phyloP scores from a whole-genome alignment of 2,888 invertebrate species.

The Latheticus oryzae region DNA sequence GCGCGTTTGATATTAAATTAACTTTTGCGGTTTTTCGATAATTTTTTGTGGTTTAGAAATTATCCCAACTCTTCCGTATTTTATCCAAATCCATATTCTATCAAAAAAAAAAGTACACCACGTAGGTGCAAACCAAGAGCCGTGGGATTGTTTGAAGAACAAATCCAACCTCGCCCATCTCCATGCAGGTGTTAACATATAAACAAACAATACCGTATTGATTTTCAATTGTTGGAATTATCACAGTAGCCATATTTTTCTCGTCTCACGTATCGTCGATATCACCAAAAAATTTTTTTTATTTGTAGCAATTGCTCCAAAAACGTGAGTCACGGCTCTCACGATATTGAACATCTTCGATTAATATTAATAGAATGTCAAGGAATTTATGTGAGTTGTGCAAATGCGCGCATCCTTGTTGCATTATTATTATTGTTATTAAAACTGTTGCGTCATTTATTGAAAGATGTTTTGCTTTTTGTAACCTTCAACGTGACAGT shows the following conservation, averaged over 20 bases:
- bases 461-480: too few species aligned
- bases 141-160: conserved; percentile 57
- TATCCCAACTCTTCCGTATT: conserved; percentile 33
- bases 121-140: conserved; percentile 13
- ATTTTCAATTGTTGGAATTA: conserved; percentile 49
- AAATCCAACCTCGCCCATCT: conserved; percentile 54
- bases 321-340: conserved; percentile 28
- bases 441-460: too few species aligned
- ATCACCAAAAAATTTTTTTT: conserved; percentile 15
- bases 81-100: too few species aligned
- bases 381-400: conserved; percentile 5
- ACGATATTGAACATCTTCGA: conserved; percentile 26
- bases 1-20: conserved; percentile 36
- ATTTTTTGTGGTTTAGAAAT: conserved; percentile 34
- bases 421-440: too few species aligned
- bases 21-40: conserved; percentile 34
- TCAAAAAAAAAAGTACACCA: not conserved
- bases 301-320: conserved; percentile 13
- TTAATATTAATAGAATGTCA: conserved; percentile 16
- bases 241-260: conserved; percentile 40
- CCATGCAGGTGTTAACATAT: conserved; percentile 55
- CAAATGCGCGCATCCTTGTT: conserved; percentile 24
- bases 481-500: too few species aligned
- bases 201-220: conserved; percentile 51
- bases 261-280: conserved; percentile 36